Conservation (phyloP, 2,797 vertebrate species). For the Fundulus diaphanus region DNA sequence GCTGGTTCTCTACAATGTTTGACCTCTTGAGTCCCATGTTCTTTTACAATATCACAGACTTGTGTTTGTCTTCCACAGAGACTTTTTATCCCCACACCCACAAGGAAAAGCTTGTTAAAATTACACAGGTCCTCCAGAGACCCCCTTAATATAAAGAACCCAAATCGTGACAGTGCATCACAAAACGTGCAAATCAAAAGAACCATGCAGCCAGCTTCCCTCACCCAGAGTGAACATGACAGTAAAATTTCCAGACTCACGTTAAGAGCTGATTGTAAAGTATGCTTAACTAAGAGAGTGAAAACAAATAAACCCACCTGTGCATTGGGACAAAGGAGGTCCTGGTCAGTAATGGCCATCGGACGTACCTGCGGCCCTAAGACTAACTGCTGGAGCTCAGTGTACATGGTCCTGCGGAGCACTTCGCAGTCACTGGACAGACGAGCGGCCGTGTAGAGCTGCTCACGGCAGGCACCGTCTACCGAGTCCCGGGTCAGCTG, state of each 20-base stretch:
- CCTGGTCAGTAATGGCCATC: slow-evolving; percentile 66
- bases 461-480: slow-evolving; percentile 74
- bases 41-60: not conserved
- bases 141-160: slow-evolving; percentile 12
- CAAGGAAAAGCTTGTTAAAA: not conserved
- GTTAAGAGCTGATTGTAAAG: not conserved
- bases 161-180: slow-evolving; percentile 8
- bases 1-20: not conserved
- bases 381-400: slow-evolving; percentile 83
- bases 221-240: slow-evolving; percentile 38
- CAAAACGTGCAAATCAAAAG: slow-evolving; percentile 14
- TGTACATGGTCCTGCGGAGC: slow-evolving; percentile 81
- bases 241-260: slow-evolving; percentile 56
- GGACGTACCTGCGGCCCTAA: slow-evolving; percentile 86
- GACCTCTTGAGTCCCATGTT: not conserved
- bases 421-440: slow-evolving; percentile 78
- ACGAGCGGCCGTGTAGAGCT: slow-evolving; percentile 73
- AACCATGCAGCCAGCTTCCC: slow-evolving; percentile 45
- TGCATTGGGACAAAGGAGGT: slow-evolving; percentile 81
- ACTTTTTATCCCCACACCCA: not conserved
- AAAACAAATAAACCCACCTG: slow-evolving; percentile 79
- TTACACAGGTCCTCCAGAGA: not conserved
- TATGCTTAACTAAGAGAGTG: not conserved
- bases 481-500: slow-evolving; percentile 75
- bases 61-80: too few species aligned